These are phyloP conservation scores for Pararge aegeria DNA, from an alignment of 1,140 invertebrate genomes.

Conservation along the genomic window DNA sequence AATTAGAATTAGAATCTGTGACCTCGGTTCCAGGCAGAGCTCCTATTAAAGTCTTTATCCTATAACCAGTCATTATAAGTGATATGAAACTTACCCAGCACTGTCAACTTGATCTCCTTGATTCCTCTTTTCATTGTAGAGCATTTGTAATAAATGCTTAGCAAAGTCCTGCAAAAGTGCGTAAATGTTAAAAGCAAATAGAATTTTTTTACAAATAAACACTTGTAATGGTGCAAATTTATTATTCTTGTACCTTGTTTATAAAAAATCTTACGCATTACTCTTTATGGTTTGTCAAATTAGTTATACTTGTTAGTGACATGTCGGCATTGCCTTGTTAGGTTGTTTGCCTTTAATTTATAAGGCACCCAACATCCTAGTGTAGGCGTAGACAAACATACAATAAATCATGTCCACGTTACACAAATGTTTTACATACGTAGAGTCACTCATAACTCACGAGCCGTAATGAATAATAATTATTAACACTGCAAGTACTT, in stretches of 20 bases:
- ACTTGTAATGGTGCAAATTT: too few relatives aligned
- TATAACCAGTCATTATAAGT: neutral
- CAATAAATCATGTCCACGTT: neutral
- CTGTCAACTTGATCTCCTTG: constrained; percentile 48
- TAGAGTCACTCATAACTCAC: neutral
- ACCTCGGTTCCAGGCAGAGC: too few relatives aligned
- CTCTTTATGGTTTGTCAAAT: neutral
- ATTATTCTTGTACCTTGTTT: too few relatives aligned
- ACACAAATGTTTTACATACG: neutral
- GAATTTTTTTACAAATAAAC: too few relatives aligned
- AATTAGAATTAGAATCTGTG: too few relatives aligned
- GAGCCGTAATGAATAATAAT: neutral
- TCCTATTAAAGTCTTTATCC: neutral
- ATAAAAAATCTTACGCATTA: neutral
- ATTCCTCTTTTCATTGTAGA: constrained; percentile 56
- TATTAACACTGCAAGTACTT: too few relatives aligned
- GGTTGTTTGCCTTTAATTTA: neutral
- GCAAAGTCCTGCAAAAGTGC: constrained; percentile 60
- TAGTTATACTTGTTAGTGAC: neutral
- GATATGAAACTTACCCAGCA: constrained; percentile 44
- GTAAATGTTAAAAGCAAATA: too few relatives aligned
- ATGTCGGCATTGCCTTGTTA: neutral
- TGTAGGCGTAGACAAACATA: neutral
- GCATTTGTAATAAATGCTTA: constrained; percentile 66
- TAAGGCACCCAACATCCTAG: neutral